Conservation (phyloP, 2,113 vertebrate genomes). For the Ibidorhyncha struthersii region DNA sequence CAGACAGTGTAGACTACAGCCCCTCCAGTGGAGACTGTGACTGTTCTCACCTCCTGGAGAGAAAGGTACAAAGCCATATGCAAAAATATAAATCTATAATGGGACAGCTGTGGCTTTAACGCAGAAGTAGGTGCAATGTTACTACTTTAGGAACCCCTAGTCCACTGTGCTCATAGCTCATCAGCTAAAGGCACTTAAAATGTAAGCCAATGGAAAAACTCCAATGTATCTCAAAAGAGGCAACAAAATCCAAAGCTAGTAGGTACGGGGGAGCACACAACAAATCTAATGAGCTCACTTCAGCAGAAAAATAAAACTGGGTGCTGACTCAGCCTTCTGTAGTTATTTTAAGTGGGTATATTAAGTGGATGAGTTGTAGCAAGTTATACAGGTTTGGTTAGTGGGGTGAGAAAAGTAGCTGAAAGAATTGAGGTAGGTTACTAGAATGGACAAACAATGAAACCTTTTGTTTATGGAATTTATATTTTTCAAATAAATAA, state of each 20-base stretch:
- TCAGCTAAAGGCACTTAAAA: background rate
- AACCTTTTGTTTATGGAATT: background rate
- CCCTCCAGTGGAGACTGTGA: background rate
- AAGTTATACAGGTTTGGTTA: background rate
- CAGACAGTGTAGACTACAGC: background rate
- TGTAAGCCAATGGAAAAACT: background rate
- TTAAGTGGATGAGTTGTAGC: background rate
- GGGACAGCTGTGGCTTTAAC: background rate
- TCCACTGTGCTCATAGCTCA: background rate
- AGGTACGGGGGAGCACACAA: background rate
- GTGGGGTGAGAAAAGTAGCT: background rate
- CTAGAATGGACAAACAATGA: background rate
- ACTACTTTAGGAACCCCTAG: background rate
- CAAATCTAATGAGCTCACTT: background rate
- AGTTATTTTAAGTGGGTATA: background rate
- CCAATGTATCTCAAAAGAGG: background rate
- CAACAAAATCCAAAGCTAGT: background rate
- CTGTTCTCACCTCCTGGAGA: background rate
- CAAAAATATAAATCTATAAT: background rate
- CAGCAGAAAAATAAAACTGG: background rate
- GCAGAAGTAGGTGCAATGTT: background rate
- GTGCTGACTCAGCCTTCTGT: background rate
- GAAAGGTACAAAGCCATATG: background rate
- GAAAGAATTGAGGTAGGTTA: background rate
- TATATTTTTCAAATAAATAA: background rate